These are phyloP conservation scores for Mionectes olivaceus DNA, from an alignment of 2,797 vertebrate genomes.

Conservation along the genomic window DNA sequence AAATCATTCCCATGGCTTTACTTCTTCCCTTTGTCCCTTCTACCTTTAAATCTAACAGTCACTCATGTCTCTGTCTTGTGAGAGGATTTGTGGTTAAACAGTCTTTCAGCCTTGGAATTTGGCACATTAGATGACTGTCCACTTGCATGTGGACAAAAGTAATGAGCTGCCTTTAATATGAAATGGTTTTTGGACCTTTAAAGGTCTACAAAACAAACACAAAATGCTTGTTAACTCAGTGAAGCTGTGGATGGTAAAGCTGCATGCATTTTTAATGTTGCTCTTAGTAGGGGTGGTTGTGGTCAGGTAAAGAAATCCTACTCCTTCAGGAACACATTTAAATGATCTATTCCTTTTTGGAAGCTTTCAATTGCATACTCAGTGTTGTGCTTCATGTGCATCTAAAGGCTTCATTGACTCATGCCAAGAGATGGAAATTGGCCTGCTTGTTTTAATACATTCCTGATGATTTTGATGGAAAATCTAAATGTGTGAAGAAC, in stretches of 20 bases:
- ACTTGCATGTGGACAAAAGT: background rate
- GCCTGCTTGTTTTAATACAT: slow-evolving; percentile 14
- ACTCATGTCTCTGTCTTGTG: background rate
- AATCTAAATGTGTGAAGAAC: slow-evolving; percentile 10
- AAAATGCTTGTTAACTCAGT: background rate
- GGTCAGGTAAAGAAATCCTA: background rate
- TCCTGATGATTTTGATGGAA: slow-evolving; percentile 9
- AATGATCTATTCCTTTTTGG: background rate
- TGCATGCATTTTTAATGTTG: background rate
- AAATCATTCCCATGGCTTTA: background rate
- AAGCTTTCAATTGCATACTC: background rate
- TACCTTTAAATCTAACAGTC: background rate
- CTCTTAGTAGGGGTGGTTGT: background rate
- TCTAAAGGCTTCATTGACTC: background rate
- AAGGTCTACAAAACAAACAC: background rate
- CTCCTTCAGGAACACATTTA: background rate
- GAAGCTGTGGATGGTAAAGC: background rate
- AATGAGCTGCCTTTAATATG: background rate
- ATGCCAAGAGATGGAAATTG: slow-evolving; percentile 2
- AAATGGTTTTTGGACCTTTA: background rate
- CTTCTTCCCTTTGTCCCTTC: background rate
- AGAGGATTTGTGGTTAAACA: background rate
- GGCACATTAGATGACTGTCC: background rate
- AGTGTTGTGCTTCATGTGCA: background rate
- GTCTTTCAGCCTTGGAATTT: background rate